Percentiles rank a stretch among this genome's conserved stretches.
These are phyloP conservation scores for Toxotes lorentzi DNA, from an alignment of 2,797 vertebrate species.

Conservation along the genomic window DNA sequence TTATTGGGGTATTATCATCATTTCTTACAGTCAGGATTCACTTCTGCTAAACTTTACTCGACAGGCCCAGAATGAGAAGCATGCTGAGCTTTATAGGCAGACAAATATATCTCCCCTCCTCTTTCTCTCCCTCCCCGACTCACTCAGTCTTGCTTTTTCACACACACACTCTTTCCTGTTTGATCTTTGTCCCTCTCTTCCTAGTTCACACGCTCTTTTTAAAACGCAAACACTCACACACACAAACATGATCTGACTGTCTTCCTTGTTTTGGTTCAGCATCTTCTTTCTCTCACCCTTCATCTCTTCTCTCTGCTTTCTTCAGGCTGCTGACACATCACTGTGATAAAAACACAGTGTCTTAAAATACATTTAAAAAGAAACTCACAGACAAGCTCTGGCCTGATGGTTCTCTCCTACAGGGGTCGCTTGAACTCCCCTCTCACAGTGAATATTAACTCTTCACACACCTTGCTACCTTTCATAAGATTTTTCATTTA, in stretches of 20 bases:
- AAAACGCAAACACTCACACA: not conserved
- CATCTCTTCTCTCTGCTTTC: not conserved
- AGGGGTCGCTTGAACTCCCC: not conserved
- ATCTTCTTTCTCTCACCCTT: not conserved
- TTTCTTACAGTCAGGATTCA: slow-evolving; percentile 56
- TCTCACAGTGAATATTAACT: not conserved
- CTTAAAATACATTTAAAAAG: not conserved
- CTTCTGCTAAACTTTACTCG: slow-evolving; percentile 56
- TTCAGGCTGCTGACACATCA: not conserved
- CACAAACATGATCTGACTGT: not conserved
- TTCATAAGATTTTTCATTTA: not conserved
- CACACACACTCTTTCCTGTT: slow-evolving; percentile 40
- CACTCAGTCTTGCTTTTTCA: slow-evolving; percentile 24
- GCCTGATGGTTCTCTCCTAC: too few relatives aligned
- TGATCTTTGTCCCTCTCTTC: slow-evolving; percentile 28
- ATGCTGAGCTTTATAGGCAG: slow-evolving; percentile 51
- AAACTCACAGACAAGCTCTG: not conserved
- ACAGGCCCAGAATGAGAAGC: slow-evolving; percentile 46
- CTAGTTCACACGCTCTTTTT: slow-evolving; percentile 42
- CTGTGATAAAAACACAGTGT: not conserved
- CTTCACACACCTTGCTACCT: not conserved
- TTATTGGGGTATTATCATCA: slow-evolving; percentile 45
- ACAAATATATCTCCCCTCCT: slow-evolving; percentile 53
- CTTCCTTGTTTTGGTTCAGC: not conserved
- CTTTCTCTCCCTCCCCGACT: slow-evolving; percentile 21